Base-by-base conservation (phyloP, 2,888 invertebrate genomes). In the Apomyelois bistriatella region DNA sequence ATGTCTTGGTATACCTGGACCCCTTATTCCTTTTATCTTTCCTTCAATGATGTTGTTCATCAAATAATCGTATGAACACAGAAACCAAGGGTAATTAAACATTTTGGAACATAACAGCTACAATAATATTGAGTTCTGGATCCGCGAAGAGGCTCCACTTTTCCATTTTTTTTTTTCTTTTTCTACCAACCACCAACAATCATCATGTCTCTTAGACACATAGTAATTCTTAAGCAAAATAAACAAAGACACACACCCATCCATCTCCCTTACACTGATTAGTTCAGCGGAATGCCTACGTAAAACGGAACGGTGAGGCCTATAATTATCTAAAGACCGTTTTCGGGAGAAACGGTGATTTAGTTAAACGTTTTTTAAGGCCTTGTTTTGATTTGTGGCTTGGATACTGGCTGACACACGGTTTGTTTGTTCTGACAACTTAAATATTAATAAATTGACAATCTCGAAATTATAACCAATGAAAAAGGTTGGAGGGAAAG, bases 291-390 rank as follows among this genome's bases (percentile, higher is more conserved):
- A 79, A 80, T 74, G 72, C 69, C 35, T 37, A 70, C 69, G 68
- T 68, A 65, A 67, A 69, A 74, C 65, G 57, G 61, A 59, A 70
- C 64, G 61, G 7, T 38, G 80, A 75, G 85, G 74, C 74, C 83
- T 87, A 80, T 88, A 88, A 88, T 89, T 88, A 89, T 85, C 84
- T 81, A 84, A 82, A 85, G 79, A 82, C 79, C 72, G 70, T 84
- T 85, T 87, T 86, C 71, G 76, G 72, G 74, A 79, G 82, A 83
- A 85, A 82, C 80, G 79, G 84, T 83, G 84, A 79, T 87, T 87
- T 85, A 85, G 83, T 87, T 84, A 87, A 88, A 84, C 80, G 82
- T 79, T 87, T 85, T 82, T 82, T 78, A 76, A 82, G 74, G 72
- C 71, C 74, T 74, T 73, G 74, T 83, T 83, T 84, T 87, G 88